Conservation (phyloP, 2,113 vertebrate species). For the Maccullochella peelii region DNA sequence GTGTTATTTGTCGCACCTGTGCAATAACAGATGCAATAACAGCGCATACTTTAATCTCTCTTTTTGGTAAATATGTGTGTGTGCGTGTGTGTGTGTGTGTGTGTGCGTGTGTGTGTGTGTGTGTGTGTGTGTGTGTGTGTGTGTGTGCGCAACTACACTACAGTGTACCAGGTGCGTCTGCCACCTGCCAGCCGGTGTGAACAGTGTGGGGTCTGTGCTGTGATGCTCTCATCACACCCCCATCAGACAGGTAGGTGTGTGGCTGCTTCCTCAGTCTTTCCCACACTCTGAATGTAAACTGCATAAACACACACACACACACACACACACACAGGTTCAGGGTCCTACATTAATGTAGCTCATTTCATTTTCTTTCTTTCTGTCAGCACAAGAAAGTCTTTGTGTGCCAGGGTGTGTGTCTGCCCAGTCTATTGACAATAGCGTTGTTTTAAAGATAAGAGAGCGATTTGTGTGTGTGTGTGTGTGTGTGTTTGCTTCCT, state of each 20-base stretch:
- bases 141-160: constrained; percentile 31
- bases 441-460: constrained; percentile 72
- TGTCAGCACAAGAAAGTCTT: constrained; percentile 52
- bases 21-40: neutral
- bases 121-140: constrained; percentile 13
- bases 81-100: constrained; percentile 30
- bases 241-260: constrained; percentile 62
- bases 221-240: constrained; percentile 80
- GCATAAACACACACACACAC: constrained; percentile 5
- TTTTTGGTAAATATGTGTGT: neutral
- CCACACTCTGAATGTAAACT: constrained; percentile 58
- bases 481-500: neutral
- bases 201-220: constrained; percentile 78
- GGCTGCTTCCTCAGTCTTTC: constrained; percentile 42
- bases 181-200: constrained; percentile 62
- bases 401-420: constrained; percentile 20
- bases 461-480: constrained; percentile 4
- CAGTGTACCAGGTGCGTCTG: constrained; percentile 63
- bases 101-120: neutral
- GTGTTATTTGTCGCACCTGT: neutral
- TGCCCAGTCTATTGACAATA: constrained; percentile 44
- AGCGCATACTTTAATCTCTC: neutral
- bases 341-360: constrained; percentile 23
- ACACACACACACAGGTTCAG: constrained; percentile 28
- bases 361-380: constrained; percentile 30